Evolutionary conservation across 2,797 vertebrate species (phyloP), one percentile per base, ranked within the genome.

Genomic region (Sandelia bainsii): DNA sequence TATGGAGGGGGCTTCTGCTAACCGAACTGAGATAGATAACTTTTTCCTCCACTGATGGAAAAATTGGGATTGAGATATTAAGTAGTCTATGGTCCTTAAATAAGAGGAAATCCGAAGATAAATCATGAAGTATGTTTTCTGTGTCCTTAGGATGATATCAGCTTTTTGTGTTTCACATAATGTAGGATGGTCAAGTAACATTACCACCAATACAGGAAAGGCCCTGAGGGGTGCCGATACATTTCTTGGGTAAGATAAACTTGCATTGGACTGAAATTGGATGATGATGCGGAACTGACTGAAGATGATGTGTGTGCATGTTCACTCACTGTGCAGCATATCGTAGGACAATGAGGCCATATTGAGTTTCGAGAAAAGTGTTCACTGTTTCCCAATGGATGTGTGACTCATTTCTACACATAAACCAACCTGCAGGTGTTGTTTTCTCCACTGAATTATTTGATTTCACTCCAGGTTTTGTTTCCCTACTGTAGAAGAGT

Each of bases 121-220:
- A 5, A 50, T 29, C 17, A 54, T 39, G 3, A 40, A 14, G 39
- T 3, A 44, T 44, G 10, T 44, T 44, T 44, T 16, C 1, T 42
- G 16, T 6, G 46, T 84, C 70, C n/a, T 77, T 56, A 74, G 16
- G 54, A 77, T 76, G 27, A 81, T 23, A 27, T 80, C 74, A 77
- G 14, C 65, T 83, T 86, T 91, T 80, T 92, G 60, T 89, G 46
- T 85, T 58, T 68, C 54, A 75, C 63, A 78, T 13, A 75, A 32
- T 61, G 5, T 14, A 16, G 14, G 6, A 50, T 45, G 61, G 48
- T 79, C 58, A 62, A 84, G 69, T 91, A 78, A 22, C 78, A 77
- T 92, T 90, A 77, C 83, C 42, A 40, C 42, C 8, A 7, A 80
- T 61, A 79, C 71, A 74, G 19, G 32, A 70, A 49, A 50, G 27